Percentiles rank a stretch among this genome's conserved stretches.
phyloP scores from a whole-genome alignment of 2,113 vertebrate species.

The Pollimyrus isidori region DNA sequence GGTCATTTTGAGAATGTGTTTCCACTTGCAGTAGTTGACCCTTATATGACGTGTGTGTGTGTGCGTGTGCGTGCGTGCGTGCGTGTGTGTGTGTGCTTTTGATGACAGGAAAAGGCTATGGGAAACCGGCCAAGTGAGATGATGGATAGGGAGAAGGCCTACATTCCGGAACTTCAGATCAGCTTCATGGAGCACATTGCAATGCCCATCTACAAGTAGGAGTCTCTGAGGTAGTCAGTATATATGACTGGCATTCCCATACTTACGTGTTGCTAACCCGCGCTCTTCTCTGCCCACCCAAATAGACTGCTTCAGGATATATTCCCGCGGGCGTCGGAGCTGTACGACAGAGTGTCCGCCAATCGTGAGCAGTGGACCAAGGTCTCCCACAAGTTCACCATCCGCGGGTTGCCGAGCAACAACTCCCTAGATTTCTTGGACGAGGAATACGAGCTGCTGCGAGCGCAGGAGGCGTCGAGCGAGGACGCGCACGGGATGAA shows the following conservation, averaged over 20 bases:
- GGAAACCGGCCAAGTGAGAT: conserved; percentile 94
- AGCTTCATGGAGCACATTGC: conserved; percentile 99
- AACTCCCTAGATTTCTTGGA: conserved; percentile 96
- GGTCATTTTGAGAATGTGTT: background rate
- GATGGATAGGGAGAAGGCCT: conserved; percentile 99
- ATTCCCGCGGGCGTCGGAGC: conserved; percentile 73
- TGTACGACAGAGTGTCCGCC: conserved; percentile 83
- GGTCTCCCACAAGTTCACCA: conserved; percentile 94
- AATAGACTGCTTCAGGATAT: conserved; percentile 84
- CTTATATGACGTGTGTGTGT: background rate
- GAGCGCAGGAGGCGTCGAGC: conserved; percentile 62
- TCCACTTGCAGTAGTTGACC: background rate
- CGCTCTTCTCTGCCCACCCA: background rate
- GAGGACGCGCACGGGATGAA: conserved; percentile 69
- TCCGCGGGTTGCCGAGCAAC: conserved; percentile 90
- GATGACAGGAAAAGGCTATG: conserved; percentile 89
- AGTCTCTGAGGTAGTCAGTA: conserved; percentile 31
- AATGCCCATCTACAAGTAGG: conserved; percentile 95
- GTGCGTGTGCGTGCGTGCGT: background rate
- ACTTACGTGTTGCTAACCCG: background rate
- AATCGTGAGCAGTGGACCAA: conserved; percentile 95
- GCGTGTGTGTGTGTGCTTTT: conserved; percentile 15
- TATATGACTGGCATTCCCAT: background rate
- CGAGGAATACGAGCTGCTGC: conserved; percentile 85
- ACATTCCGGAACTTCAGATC: conserved; percentile 95